A percentile compares a stretch with the other conserved stretches of the same genome.
These are phyloP conservation scores for Passer montanus DNA, from an alignment of 2,113 vertebrate species.

Conservation along the genomic window DNA sequence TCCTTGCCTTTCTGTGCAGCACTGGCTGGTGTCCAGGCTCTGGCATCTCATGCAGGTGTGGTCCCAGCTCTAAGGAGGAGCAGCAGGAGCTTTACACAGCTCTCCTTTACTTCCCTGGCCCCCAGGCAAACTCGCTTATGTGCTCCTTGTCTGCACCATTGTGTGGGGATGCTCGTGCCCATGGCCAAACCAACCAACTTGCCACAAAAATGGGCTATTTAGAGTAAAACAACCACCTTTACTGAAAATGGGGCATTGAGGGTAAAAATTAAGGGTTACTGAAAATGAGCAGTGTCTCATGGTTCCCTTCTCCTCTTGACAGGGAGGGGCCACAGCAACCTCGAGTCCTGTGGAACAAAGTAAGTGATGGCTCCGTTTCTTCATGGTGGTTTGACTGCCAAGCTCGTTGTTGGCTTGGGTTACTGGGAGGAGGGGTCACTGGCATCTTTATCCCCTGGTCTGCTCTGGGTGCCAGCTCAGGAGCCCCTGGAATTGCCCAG, in stretches of 20 bases:
- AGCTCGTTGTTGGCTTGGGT: neutral
- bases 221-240: neutral
- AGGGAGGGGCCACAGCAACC: slow-evolving; percentile 62
- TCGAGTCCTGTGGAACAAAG: slow-evolving; percentile 65
- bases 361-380: slow-evolving; percentile 70
- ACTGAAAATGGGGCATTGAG: neutral
- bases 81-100: neutral
- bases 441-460: neutral
- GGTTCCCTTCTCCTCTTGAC: neutral
- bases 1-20: neutral
- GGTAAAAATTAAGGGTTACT: neutral
- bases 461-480: neutral
- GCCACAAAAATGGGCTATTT: neutral
- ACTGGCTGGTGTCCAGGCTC: neutral
- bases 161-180: neutral
- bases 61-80: neutral
- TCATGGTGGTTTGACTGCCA: accelerated
- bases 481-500: neutral
- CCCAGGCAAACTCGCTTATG: neutral
- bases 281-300: neutral
- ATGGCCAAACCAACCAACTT: neutral
- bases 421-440: neutral
- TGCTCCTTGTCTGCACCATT: neutral
- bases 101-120: neutral
- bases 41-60: neutral